Conservation (phyloP, 2,113 vertebrate species). For the Mystacornis crossleyi region DNA sequence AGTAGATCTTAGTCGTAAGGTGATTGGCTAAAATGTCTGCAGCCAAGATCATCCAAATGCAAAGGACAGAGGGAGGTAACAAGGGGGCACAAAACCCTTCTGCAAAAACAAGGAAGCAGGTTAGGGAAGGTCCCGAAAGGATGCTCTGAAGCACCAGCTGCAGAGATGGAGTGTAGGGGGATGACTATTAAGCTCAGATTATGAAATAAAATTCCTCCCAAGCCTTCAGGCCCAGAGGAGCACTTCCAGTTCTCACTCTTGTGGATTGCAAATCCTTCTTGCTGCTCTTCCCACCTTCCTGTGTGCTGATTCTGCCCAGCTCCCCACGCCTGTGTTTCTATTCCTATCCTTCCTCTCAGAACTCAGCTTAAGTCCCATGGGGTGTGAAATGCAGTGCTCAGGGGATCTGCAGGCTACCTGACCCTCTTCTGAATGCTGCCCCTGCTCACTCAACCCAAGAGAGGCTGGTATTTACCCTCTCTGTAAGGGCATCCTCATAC, state of each 20-base stretch:
- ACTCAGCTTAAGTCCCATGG: not conserved
- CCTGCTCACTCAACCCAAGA: not conserved
- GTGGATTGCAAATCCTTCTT: not conserved
- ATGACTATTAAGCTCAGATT: not conserved
- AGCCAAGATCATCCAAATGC: not conserved
- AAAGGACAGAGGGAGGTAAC: not conserved
- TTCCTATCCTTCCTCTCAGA: not conserved
- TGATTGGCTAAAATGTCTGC: not conserved
- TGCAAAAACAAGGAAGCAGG: not conserved
- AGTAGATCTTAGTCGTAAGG: not conserved
- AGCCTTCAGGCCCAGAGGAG: not conserved
- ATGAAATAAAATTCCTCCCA: not conserved
- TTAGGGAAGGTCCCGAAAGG: not conserved
- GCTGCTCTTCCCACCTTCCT: not conserved
- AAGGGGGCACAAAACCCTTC: not conserved
- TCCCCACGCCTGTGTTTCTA: rapidly evolving
- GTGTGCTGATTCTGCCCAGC: not conserved
- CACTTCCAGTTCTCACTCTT: not conserved
- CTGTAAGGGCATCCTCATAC: not conserved
- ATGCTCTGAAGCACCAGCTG: not conserved
- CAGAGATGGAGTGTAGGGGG: not conserved
- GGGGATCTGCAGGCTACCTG: not conserved
- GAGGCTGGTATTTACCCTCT: not conserved
- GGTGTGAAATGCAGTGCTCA: not conserved
- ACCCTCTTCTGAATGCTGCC: not conserved